These are phyloP conservation scores for Thymelicus acteon DNA, from an alignment of 2,888 invertebrate species.

Conservation along the genomic window DNA sequence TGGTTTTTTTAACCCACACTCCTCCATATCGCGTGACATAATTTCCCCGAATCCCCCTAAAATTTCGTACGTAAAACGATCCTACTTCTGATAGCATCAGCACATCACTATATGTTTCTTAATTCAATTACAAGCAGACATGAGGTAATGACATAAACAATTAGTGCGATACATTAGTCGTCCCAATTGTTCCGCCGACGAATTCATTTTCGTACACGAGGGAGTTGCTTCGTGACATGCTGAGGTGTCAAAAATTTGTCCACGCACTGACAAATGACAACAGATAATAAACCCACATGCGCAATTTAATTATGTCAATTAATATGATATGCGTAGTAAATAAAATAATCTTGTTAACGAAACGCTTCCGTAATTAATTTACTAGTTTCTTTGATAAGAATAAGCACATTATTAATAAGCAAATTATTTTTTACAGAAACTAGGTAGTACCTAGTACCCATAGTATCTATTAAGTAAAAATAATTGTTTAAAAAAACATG, in stretches of 20 bases:
- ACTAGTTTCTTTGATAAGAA: background rate
- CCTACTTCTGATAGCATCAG: background rate
- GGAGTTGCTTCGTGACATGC: conserved; percentile 30
- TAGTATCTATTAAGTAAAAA: no score
- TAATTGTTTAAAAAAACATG: no score
- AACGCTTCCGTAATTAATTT: conserved; percentile 19
- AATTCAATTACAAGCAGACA: conserved; percentile 9
- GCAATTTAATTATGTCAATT: conserved; percentile 7
- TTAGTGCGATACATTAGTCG: conserved; percentile 4
- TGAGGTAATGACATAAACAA: conserved; percentile 10
- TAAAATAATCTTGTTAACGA: conserved; percentile 2
- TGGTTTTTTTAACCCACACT: no score
- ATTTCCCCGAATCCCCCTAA: background rate
- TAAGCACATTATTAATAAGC: no score
- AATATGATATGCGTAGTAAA: conserved; percentile 4
- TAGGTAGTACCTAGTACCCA: no score
- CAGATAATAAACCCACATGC: conserved; percentile 13
- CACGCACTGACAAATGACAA: conserved; percentile 29
- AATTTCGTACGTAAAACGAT: background rate
- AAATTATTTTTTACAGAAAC: no score
- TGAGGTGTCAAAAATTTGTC: conserved; percentile 33
- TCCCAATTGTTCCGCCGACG: conserved; percentile 28
- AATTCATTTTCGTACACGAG: conserved; percentile 29
- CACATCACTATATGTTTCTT: conserved; percentile 1
- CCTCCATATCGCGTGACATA: no score